Base-by-base conservation (phyloP, 2,888 invertebrate species). In the Erebia palarica region DNA sequence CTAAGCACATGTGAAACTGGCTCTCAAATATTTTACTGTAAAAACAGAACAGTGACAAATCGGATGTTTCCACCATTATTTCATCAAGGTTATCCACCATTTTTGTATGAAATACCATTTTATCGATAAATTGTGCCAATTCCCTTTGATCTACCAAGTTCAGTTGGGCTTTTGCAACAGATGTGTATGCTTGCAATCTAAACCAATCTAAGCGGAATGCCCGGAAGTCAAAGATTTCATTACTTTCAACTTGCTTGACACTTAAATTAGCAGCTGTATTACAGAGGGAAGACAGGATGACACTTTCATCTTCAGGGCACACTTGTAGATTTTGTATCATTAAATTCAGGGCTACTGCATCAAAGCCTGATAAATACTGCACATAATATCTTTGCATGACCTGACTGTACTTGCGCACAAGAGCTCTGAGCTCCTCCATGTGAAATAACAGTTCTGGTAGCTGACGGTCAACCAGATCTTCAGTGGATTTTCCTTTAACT, bases 81-180 rank as follows among this genome's bases (percentile, higher is more conserved):
- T 99, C 99, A 90, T 99, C 99, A 65, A 99, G 94, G 86, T 97
- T 97, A 86, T 99, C 99, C 1, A 99, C 98, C 96, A 99, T 98
- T 89, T 98, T 98, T 0, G 99, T 97, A 84, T 99, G 99, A 84
- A 99, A 99, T 51, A 98, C 96, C 86, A 99, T 96, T 58, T 98
- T 98, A 87, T 99, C 99, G 87, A 99, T 95, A 76, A 98, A 96
- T 64, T 97, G 96, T 7, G 98, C 98, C 73, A 99, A 89, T 78
- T 97, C 97, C 78, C 96, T 94, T 81, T 98, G 96, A 79, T 98
- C 98, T 11, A 95, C 94, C 63, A 99, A 94, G 86, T 95, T 94
- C 90, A 97, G 87, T 78, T 96, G 94, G 36, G 97, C 96, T 86
- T 97, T 98, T 14, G 95, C 94, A 59, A 97, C 96, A 72, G 98